Evolutionary conservation across 2,113 vertebrate species (phyloP).

Genomic region (Mobula birostris): DNA sequence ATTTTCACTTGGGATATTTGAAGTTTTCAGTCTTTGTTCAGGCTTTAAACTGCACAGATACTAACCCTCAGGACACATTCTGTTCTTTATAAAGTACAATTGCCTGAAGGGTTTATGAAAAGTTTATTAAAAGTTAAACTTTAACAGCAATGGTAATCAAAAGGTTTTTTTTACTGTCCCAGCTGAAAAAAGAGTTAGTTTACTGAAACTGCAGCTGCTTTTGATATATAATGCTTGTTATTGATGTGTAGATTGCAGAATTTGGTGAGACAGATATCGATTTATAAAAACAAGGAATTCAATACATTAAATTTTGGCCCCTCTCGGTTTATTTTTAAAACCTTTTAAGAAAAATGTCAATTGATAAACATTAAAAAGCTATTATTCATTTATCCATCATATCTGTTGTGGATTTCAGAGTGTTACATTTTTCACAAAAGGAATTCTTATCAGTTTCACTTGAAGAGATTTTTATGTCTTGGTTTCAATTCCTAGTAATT

Average conservation of each 20-base stretch:
- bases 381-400: neutral
- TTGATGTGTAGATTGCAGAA: slow-evolving; percentile 8
- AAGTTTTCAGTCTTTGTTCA: neutral
- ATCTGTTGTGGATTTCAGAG: neutral
- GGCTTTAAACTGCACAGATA: slow-evolving; percentile 6
- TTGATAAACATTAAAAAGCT: neutral
- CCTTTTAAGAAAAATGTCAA: neutral
- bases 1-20: slow-evolving; percentile 26
- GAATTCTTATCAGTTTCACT: neutral
- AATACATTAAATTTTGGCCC: neutral
- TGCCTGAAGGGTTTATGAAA: slow-evolving; percentile 4
- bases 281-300: neutral
- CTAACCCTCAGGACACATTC: slow-evolving; percentile 25
- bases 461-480: neutral
- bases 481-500: neutral
- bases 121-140: slow-evolving; percentile 38
- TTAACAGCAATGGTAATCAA: slow-evolving; percentile 11
- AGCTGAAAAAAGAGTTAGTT: neutral
- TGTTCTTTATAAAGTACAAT: slow-evolving; percentile 7
- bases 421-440: neutral
- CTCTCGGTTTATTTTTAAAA: neutral
- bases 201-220: neutral
- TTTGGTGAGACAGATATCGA: neutral
- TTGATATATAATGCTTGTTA: neutral
- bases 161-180: neutral